phyloP scores from a whole-genome alignment of 2,888 invertebrate genomes.

The Lysandra bellargus region DNA sequence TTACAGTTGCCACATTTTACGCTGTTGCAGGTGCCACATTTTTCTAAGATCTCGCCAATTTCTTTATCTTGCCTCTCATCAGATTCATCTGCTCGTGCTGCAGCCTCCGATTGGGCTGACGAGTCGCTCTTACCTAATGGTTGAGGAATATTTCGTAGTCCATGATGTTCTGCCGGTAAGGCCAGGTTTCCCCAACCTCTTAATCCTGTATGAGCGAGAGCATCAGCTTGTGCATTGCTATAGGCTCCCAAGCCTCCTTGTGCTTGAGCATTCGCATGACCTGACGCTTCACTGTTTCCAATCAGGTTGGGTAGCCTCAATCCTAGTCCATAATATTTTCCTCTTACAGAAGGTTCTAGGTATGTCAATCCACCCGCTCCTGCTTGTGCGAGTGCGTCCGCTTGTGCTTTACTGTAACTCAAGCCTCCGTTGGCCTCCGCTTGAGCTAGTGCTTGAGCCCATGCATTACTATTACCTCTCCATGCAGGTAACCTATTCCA shows the following conservation, averaged over 20 bases:
- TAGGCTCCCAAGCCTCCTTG: constrained; percentile 35
- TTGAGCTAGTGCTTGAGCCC: constrained; percentile 37
- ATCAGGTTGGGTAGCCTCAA: background rate
- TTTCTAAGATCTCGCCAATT: background rate
- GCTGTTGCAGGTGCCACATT: background rate
- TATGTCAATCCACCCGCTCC: constrained; percentile 33
- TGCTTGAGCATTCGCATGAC: constrained; percentile 31
- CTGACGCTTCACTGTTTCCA: constrained; percentile 20
- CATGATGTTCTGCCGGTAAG: background rate
- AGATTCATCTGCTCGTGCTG: background rate
- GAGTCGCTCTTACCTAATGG: background rate
- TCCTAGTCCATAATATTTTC: background rate
- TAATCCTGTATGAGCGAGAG: constrained; percentile 37
- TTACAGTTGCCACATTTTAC: background rate
- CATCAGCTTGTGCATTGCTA: constrained; percentile 39
- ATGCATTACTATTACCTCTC: constrained; percentile 17
- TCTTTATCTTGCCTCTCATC: background rate
- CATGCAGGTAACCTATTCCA: background rate
- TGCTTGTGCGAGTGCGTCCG: constrained; percentile 33
- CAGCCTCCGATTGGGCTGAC: constrained; percentile 32
- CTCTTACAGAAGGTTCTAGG: background rate
- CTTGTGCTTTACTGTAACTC: constrained; percentile 31
- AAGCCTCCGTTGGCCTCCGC: constrained; percentile 36
- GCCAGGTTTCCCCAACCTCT: constrained; percentile 28
- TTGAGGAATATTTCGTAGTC: background rate